These are phyloP conservation scores for Mnemiopsis leidyi DNA, from an alignment of 37 sponge, comb jelly and placozoan genomes.

Conservation along the genomic window DNA sequence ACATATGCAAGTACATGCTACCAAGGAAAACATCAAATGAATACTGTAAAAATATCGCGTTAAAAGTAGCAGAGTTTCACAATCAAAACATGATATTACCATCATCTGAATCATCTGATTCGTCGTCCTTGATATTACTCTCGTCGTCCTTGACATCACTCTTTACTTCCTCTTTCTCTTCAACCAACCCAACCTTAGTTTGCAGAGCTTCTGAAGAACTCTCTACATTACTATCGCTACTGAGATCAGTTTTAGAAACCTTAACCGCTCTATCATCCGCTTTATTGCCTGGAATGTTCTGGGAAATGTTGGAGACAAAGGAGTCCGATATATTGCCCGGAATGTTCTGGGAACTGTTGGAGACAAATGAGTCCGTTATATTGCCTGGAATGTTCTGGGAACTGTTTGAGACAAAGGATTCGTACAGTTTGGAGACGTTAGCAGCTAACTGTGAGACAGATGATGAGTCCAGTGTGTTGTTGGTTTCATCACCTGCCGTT, in stretches of 20 bases:
- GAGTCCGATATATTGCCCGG: too few species aligned
- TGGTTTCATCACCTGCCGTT: background rate
- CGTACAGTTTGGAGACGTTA: background rate
- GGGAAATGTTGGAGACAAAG: too few species aligned
- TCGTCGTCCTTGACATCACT: too few species aligned
- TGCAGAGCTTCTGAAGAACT: background rate
- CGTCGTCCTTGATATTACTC: background rate
- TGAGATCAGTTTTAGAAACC: background rate
- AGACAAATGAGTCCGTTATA: too few species aligned
- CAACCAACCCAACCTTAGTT: too few species aligned
- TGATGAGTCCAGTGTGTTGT: background rate
- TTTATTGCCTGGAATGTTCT: too few species aligned
- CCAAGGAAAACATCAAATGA: too few species aligned
- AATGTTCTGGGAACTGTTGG: too few species aligned
- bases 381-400: background rate
- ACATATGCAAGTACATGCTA: too few species aligned
- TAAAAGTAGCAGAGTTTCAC: too few species aligned
- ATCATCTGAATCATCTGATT: background rate
- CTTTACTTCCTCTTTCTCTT: background rate
- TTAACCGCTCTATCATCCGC: background rate
- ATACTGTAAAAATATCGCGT: too few species aligned
- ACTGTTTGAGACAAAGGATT: background rate
- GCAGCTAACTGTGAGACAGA: background rate
- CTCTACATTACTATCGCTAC: background rate
- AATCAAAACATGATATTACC: conserved; percentile 36